A percentile compares a stretch with the other conserved stretches of the same genome.
Evolutionary conservation across 2,113 vertebrate genomes (phyloP).

Genomic region (Pluvialis apricaria): DNA sequence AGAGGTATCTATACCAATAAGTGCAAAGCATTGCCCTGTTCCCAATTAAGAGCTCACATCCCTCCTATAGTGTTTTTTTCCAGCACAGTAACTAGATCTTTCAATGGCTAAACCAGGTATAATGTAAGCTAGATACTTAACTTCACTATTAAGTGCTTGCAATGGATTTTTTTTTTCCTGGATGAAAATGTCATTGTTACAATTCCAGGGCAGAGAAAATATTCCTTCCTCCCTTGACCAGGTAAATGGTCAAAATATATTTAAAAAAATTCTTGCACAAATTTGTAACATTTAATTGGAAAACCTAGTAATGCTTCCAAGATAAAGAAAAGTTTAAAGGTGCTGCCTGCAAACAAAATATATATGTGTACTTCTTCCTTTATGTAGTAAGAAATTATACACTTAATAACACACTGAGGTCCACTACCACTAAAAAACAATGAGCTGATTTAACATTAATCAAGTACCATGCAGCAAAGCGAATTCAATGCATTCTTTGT

Average conservation of each 20-base stretch:
- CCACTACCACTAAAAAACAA: background rate
- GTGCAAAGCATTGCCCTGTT: background rate
- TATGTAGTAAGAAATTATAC: background rate
- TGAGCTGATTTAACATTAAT: conserved; percentile 20
- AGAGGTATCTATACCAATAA: background rate
- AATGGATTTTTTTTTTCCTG: background rate
- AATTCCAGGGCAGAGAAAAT: background rate
- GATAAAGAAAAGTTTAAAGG: background rate
- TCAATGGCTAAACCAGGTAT: background rate
- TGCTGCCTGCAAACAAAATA: background rate
- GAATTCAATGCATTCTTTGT: background rate
- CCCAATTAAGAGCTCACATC: background rate
- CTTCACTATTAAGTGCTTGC: background rate
- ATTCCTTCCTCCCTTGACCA: background rate
- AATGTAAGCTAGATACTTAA: background rate
- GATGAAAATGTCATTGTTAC: background rate
- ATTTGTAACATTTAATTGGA: background rate
- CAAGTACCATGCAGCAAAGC: background rate
- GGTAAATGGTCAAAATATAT: background rate
- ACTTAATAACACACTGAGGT: background rate
- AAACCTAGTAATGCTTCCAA: background rate
- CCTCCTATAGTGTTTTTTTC: background rate
- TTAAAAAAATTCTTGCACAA: background rate
- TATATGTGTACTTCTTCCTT: background rate
- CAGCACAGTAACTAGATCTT: background rate